phyloP scores from a whole-genome alignment of 2,113 vertebrate species.

The Callospermophilus lateralis region DNA sequence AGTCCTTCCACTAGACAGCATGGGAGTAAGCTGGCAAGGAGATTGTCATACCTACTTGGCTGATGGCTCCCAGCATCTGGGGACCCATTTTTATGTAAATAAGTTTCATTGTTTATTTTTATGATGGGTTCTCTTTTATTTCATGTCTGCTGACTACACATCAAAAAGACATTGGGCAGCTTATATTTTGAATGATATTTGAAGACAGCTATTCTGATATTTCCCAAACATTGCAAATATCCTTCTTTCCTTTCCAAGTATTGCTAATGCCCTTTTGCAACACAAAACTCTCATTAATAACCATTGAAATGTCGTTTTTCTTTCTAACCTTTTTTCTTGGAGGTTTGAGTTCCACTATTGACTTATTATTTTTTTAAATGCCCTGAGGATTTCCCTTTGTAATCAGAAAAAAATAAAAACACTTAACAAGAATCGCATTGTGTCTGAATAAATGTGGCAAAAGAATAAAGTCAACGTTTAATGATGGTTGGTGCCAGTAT shows the following conservation, averaged over 20 bases:
- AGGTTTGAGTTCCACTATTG: constrained; percentile 50
- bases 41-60: too few relatives aligned
- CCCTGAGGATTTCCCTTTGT: constrained; percentile 46
- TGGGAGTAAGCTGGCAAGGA: too few relatives aligned
- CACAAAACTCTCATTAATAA: constrained; percentile 55
- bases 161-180: neutral
- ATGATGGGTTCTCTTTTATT: constrained; percentile 14
- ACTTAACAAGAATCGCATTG: constrained; percentile 59
- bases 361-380: constrained; percentile 35
- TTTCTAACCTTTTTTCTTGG: neutral
- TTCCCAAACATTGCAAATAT: constrained; percentile 21
- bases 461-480: constrained; percentile 56
- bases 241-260: constrained; percentile 45
- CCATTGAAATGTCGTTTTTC: constrained; percentile 53
- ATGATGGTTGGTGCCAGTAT: constrained; percentile 39
- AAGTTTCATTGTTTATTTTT: constrained; percentile 24
- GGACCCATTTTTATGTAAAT: neutral
- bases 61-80: too few relatives aligned
- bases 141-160: neutral
- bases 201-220: neutral
- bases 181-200: constrained; percentile 41
- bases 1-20: too few relatives aligned
- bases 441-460: constrained; percentile 39
- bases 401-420: neutral
- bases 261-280: constrained; percentile 50